phyloP scores from a whole-genome alignment of 2,797 vertebrate species.

The Muscicapa striata region DNA sequence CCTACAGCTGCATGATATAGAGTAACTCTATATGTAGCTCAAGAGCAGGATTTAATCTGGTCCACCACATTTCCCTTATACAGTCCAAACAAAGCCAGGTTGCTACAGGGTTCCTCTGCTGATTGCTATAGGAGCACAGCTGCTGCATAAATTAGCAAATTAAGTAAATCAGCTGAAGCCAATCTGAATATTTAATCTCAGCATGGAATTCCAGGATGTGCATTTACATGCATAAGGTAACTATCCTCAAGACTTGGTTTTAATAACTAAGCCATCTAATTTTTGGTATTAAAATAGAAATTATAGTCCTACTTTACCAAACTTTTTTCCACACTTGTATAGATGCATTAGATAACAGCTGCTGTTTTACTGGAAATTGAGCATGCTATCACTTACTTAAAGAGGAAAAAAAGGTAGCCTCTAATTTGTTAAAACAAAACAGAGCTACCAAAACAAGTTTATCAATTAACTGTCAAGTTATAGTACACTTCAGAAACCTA shows the following conservation, averaged over 20 bases:
- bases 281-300: not conserved
- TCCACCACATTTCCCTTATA: not conserved
- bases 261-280: not conserved
- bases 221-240: not conserved
- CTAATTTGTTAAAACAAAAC: not conserved
- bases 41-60: not conserved
- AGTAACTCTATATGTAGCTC: not conserved
- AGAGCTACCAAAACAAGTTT: conserved; percentile 34
- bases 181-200: not conserved
- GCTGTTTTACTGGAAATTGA: not conserved
- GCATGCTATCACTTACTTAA: not conserved
- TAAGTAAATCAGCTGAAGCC: not conserved
- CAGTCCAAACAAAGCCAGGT: not conserved
- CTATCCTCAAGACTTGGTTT: not conserved
- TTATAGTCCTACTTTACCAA: not conserved
- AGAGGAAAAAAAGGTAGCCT: not conserved
- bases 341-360: not conserved
- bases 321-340: not conserved
- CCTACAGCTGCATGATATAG: not conserved
- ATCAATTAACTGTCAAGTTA: conserved; percentile 58
- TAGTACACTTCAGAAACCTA: conserved; percentile 14
- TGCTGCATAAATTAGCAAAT: conserved; percentile 5
- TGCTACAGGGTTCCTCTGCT: not conserved
- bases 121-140: not conserved
- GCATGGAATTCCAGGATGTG: not conserved